Base-by-base conservation (phyloP, 2,888 invertebrate genomes). In the Agrotis ipsilon region DNA sequence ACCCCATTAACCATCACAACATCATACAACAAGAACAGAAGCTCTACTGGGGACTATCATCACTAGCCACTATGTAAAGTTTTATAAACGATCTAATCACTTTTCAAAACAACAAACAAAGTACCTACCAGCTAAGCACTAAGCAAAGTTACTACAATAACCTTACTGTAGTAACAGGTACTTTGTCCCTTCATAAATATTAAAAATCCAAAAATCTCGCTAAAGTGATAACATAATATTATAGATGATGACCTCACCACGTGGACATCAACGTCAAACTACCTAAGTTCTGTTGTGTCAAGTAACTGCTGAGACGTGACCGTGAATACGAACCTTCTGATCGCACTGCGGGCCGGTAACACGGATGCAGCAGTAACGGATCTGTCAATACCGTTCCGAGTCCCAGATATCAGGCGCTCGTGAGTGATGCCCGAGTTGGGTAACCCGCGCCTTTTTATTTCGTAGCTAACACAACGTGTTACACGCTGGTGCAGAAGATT, bases 311-410 rank as follows among this genome's bases (percentile, higher is more conserved):
- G 21, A 18, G 21, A 21, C 18, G 14, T 27, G 24, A 24, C 21
- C 32, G 19, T 75, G 39, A 32, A n/a, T 4, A 0, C 55, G 6
- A 3, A 43, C 27, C 70, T 81, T 78, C 78, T 76, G 65, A 2
- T 19, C 11, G 32, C 21, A 16, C 51, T 46, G 46, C 14, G 11
- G 0, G 18, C 39, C 45, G 58, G 45, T 11, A 16, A 57, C 59
- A 52, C 71, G 78, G 78, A 66, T 54, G 65, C 59, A 45, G 24
- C 45, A 45, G 51, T 81, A 77, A 63, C 82, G 65, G 82, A 81
- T 71, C 78, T 61, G 66, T 71, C 78, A 64, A 66, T 77, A 78
- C 82, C 71, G 82, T 78, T 78, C 43, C 66, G 59, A 78, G 63
- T 49, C 39, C 78, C 55, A 81, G 71, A 70, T 70, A 55, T 59